Evolutionary conservation across 1,140 invertebrate genomes (phyloP).

Genomic region (Orchestia grillus): DNA sequence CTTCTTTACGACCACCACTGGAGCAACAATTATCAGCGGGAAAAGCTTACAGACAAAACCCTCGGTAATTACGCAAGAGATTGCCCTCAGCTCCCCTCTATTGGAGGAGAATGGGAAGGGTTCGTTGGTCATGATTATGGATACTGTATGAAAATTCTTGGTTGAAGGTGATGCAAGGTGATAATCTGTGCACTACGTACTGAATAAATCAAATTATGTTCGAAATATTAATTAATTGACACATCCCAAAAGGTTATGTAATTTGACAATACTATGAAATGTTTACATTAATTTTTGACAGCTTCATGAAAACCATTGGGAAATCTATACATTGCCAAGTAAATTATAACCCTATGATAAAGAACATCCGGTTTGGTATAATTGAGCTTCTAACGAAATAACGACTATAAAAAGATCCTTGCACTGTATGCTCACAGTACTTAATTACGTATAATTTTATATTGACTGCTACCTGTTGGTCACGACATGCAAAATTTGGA

Average conservation of each 20-base stretch:
- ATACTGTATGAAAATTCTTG: neutral
- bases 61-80: constrained; percentile 43
- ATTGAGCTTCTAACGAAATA: too few species aligned
- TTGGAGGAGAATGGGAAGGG: neutral
- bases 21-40: constrained; percentile 11
- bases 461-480: too few species aligned
- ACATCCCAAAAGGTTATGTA: neutral
- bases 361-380: too few species aligned
- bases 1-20: constrained; percentile 1
- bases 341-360: too few species aligned
- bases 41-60: constrained; percentile 50
- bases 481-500: too few species aligned
- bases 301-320: too few species aligned
- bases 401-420: too few species aligned
- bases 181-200: neutral
- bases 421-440: too few species aligned
- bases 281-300: too few species aligned
- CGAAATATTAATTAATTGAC: neutral
- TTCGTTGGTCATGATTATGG: neutral
- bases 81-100: constrained; percentile 31
- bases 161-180: neutral
- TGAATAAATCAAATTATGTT: neutral
- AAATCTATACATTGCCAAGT: too few species aligned
- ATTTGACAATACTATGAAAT: neutral
- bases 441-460: too few species aligned